phyloP scores from a whole-genome alignment of 2,113 vertebrate species.

The Henicopernis longicauda region DNA sequence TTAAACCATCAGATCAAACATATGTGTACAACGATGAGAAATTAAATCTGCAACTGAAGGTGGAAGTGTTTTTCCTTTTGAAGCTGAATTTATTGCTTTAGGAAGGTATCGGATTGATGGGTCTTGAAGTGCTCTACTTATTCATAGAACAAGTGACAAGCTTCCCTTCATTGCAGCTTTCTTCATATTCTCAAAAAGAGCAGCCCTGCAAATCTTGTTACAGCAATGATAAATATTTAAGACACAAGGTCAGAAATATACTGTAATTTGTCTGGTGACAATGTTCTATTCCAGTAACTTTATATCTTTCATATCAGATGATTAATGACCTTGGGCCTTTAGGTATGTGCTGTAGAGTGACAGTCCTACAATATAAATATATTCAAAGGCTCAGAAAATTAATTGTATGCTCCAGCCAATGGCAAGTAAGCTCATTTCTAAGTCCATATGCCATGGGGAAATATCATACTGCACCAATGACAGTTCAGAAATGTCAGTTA shows the following conservation, averaged over 20 bases:
- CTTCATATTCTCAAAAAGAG: not conserved
- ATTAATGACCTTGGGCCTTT: slow-evolving; percentile 20
- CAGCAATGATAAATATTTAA: slow-evolving; percentile 44
- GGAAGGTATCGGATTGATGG: not conserved
- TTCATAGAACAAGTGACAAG: not conserved
- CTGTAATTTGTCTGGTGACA: slow-evolving; percentile 22
- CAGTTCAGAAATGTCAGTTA: not conserved
- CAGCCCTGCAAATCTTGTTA: not conserved
- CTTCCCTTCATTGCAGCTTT: not conserved
- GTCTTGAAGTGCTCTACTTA: not conserved
- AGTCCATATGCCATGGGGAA: not conserved
- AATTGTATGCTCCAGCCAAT: not conserved
- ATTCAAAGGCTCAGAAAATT: not conserved
- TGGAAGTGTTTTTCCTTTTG: not conserved
- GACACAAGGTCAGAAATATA: slow-evolving; percentile 20
- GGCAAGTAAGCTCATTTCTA: not conserved
- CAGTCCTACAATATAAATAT: not conserved
- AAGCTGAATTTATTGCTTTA: not conserved
- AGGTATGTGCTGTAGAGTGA: not conserved
- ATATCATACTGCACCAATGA: not conserved
- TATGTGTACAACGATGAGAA: not conserved
- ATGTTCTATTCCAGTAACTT: slow-evolving; percentile 34
- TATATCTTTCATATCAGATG: not conserved
- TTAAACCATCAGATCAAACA: not conserved
- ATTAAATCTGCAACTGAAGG: not conserved